Base-by-base conservation (phyloP, 1,140 invertebrate genomes). In the Spodoptera frugiperda region DNA sequence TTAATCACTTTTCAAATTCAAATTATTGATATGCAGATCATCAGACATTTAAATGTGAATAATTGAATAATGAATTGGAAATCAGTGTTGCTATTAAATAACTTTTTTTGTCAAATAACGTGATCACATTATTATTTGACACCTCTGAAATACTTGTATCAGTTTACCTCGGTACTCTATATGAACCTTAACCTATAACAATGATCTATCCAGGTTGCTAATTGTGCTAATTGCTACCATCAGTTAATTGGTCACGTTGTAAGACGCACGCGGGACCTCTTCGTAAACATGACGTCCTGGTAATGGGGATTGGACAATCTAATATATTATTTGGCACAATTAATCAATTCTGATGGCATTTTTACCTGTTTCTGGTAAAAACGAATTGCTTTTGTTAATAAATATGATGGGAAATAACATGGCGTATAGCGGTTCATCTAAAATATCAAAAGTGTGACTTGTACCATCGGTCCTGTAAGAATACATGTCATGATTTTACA, bases 161-260 rank as follows among this genome's bases (percentile, higher is more conserved):
- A 53, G n/a, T 53, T 17, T 51, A 33, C 30, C 33, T 44, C 10
- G 2, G 30, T 44, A 71, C 53, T 55, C 49, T 1, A 5, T 15
- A 3, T 72, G 53, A 48, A 59, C 53, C 70, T 59, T 73, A 73
- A 73, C 70, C 70, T 33, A 71, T 59, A 49, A 46, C 49, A 57
- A 57, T 73, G 44, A 73, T 44, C 15, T 44, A 15, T 59, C 51
- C 70, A 73, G 55, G 70, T 73, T 48, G 54, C 54, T 72, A 46
- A 57, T 72, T 72, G 54, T 48, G 17, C 19, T 72, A 72, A 72
- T 72, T 72, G 70, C 10, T n/a, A 14, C 70, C 53, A 70, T 70
- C 51, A 55, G 30, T 57, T 72, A 72, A 48, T 73, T 44, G 68
- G 68, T 71, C 68, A 71, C 68, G 68, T 55, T 71, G 70, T 57